Conservation (phyloP, 2,113 vertebrate genomes). For the Atrichornis clamosus region DNA sequence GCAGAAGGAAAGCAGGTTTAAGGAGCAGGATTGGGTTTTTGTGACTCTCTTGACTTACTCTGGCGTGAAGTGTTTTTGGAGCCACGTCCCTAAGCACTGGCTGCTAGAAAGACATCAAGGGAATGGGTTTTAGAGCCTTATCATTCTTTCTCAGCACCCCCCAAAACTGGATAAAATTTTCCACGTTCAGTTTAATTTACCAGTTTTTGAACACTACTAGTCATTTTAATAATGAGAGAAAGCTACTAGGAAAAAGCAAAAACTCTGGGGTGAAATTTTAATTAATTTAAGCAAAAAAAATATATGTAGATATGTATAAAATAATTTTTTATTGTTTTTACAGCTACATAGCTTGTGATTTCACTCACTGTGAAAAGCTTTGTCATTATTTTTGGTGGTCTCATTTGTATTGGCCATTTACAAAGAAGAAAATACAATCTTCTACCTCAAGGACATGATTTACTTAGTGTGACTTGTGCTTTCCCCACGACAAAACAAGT, state of each 20-base stretch:
- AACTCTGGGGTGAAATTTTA: not conserved
- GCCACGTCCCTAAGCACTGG: not conserved
- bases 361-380: not conserved
- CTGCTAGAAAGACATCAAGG: not conserved
- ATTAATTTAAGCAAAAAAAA: not conserved
- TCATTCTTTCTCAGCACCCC: not conserved
- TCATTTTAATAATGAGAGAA: not conserved
- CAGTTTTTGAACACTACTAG: not conserved
- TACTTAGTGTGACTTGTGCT: not conserved
- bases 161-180: not conserved
- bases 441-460: not conserved
- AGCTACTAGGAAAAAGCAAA: not conserved
- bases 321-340: not conserved
- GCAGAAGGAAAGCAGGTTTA: not conserved
- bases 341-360: not conserved
- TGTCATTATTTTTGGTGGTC: not conserved
- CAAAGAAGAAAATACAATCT: not conserved
- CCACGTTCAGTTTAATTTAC: not conserved
- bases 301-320: not conserved
- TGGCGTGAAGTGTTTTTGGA: not conserved
- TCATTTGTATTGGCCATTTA: not conserved
- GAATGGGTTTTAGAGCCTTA: not conserved
- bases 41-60: not conserved
- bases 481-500: not conserved
- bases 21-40: not conserved